Evolutionary conservation across 2,888 invertebrate species (phyloP), one percentile per base, ranked within the genome.

Genomic region (Venusia cambrica): DNA sequence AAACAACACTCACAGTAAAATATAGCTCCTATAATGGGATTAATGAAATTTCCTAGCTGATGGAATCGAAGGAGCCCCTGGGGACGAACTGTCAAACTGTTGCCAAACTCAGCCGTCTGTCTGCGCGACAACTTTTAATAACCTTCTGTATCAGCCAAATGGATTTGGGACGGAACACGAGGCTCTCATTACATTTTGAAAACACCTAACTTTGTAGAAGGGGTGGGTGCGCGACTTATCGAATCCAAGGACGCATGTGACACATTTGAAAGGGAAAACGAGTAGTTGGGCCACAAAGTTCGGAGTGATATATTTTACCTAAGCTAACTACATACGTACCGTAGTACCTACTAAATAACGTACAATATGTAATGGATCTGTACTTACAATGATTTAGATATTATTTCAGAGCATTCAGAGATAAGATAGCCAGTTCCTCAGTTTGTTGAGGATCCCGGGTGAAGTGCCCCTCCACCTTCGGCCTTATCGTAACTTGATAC

Each of bases 101-200:
- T 73, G 25, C 56, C 57, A 44, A 73, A 75, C 73, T 73, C 62
- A 71, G 56, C 71, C 73, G 73, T 67, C 73, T 73, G 75, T 64
- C 65, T 63, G 56, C 58, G 65, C 62, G 74, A 78, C 81, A 83
- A 84, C 70, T 84, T 85, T 83, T 83, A 83, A 83, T 81, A 81
- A 81, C 81, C 77, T 71, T 58, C 73, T 72, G 76, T 77, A 76
- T 75, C 73, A 69, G 64, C 70, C 67, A 84, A 81, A 83, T 83
- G 78, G 80, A 78, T 78, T 76, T 66, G 63, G 73, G 73, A 66
- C 54, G 52, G 49, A 53, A 47, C 50, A 49, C 55, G 49, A 54
- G 53, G 53, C 53, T 57, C 57, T 69, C 64, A 61, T 61, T 64
- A 67, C 54, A 48, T 63, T 70, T 58, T 57, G 42, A 43, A 47